Base-by-base conservation (phyloP, 2,797 vertebrate genomes). In the Helostoma temminkii region DNA sequence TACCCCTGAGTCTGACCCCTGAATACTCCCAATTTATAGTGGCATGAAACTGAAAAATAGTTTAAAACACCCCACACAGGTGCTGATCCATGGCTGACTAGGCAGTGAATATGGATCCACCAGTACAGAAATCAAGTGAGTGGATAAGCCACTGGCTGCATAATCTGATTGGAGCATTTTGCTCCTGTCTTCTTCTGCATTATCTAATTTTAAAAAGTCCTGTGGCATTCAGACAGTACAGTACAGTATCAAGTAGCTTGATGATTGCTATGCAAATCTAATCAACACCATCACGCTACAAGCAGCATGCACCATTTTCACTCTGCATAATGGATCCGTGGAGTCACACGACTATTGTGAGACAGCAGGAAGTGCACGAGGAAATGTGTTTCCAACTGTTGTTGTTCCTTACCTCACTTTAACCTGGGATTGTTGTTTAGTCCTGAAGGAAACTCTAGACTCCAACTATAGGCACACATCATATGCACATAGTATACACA, bases 281-380 rank as follows among this genome's bases (percentile, higher is more conserved):
- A 50, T 41, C 54, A 61, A 47, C 67, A 65, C 32, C 43, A 26
- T 43, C 63, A 37, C 34, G 21, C 22, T 22, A 6, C 15, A 18
- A 32, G 26, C 14, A 11, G 16, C 16, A 34, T 66, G 74, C 66
- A 21, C 21, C 45, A 47, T 39, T 62, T 70, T 56, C 49, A 60
- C 36, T 11, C 56, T 45, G 66, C 21, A 3, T 74, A 53, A 71
- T 58, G 67, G 58, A 71, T 50, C 54, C 19, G 6, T n/a, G 6
- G 15, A 30, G 58, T 58, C 36, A 56, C 39, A 50, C 48, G 32
- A 19, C 36, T 54, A 45, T 37, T 15, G 37, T 2, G 46, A 68
- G 39, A 52, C 68, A 52, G 60, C 68, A 71, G 71, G 52, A 63
- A 53, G 45, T 57, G 54, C 26, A 25, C 2, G 18, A 30, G 45